Base-by-base conservation (phyloP, 64 coral and sea anemone genomes). In the Stylophora pistillata region DNA sequence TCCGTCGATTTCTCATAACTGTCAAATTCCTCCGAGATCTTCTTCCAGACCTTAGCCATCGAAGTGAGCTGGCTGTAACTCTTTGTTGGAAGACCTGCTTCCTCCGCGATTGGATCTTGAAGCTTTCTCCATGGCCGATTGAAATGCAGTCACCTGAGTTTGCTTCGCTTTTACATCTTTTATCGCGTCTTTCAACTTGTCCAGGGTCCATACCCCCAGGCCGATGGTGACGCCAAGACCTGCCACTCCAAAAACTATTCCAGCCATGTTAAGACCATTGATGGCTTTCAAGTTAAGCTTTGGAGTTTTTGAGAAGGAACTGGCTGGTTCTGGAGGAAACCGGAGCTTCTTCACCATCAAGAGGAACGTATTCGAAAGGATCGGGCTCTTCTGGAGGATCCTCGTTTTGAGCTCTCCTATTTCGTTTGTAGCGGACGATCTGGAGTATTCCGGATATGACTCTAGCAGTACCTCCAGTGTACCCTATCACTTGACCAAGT, bases 171-270 rank as follows among this genome's bases (percentile, higher is more conserved):
- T 77, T 47, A 89, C 77, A 70, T 89, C 61, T 55, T 41, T 13
- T 16, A 89, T 69, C 13, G 88, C 88, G 58, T 82, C 32, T 56
- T 89, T 20, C 77, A 89, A 58, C 65, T 89, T 81, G 4, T 79
- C 88, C 26, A 89, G 11, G 1, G 88, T 89, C 88, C 88, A 89
- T 16, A 79, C 32, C 55, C 88, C 88, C 37, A 89, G 58, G 20
- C 77, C 66, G 37, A 89, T 89, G 10, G 86, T 88, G 15, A 73
- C 58, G 26, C 71, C 86, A n/a, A 88, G 56, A 60, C 86, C 86
- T 60, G 54, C 86, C 13, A 88, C 26, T 58, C 71, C 85, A 25
- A 87, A 87, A 6, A 89, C 87, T 69, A 76, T 56, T 26, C 30
- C 57, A 13, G 87, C 87, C 21, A 89, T 71, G 60, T 66, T 78